phyloP scores from a whole-genome alignment of 2,797 vertebrate species.

The Myotis myotis region DNA sequence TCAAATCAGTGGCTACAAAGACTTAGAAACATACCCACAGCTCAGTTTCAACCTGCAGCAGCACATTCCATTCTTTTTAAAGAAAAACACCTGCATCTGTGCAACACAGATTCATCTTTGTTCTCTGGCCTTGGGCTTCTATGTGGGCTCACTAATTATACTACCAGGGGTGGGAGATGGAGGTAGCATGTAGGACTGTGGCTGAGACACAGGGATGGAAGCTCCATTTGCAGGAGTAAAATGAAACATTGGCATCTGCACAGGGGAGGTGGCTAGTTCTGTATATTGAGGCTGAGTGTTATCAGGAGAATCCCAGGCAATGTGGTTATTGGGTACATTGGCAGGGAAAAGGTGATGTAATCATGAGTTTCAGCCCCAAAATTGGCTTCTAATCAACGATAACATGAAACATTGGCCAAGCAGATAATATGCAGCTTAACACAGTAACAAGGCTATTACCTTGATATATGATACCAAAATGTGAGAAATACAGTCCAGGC shows the following conservation, averaged over 20 bases:
- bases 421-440: neutral
- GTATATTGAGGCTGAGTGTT: neutral
- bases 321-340: neutral
- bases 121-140: neutral
- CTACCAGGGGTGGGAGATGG: accelerated
- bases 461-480: neutral
- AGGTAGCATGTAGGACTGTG: neutral
- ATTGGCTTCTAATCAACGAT: neutral
- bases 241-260: accelerated
- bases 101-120: neutral
- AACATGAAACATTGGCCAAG: neutral
- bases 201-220: neutral
- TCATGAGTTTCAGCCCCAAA: neutral
- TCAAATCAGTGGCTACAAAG: too few relatives aligned
- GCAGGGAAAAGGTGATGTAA: neutral
- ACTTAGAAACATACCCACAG: neutral
- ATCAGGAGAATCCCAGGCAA: neutral
- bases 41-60: neutral
- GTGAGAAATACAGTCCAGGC: neutral
- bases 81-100: neutral
- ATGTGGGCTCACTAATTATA: neutral
- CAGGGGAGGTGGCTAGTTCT: neutral
- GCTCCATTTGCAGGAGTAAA: neutral
- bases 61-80: too few relatives aligned
- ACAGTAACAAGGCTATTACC: neutral